Evolutionary conservation across 2,113 vertebrate species (phyloP).

Genomic region (Pelecanus crispus): DNA sequence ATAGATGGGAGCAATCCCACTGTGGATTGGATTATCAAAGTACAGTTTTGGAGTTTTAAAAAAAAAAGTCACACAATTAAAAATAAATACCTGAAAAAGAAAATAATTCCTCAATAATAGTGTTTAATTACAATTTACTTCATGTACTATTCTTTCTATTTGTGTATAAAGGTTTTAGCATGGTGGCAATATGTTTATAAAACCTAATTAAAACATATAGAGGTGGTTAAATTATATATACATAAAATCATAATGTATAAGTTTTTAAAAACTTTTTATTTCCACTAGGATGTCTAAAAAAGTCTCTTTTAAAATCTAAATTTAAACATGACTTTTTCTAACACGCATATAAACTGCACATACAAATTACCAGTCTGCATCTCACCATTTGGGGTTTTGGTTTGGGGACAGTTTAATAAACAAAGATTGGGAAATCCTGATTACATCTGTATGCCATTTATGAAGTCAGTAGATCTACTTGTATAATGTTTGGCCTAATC

Average conservation of each 20-base stretch:
- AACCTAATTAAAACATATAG: neutral
- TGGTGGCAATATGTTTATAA: neutral
- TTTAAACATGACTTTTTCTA: neutral
- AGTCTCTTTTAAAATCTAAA: neutral
- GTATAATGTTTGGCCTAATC: conserved; percentile 47
- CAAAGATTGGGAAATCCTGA: conserved; percentile 44
- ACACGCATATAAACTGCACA: neutral
- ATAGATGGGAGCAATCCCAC: neutral
- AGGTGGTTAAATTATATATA: neutral
- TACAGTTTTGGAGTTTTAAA: fast-evolving
- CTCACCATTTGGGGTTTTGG: neutral
- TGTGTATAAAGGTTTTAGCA: neutral
- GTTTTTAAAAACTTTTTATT: neutral
- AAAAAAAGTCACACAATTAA: neutral
- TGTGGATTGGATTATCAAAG: neutral
- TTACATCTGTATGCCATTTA: conserved; percentile 41
- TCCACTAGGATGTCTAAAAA: neutral
- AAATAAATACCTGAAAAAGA: neutral
- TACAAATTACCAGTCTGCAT: neutral
- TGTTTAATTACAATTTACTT: neutral
- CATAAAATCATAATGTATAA: neutral
- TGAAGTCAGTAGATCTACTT: conserved; percentile 45
- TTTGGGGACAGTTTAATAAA: conserved; percentile 40
- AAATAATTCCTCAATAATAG: neutral
- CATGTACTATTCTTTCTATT: neutral